Evolutionary conservation across 1,140 invertebrate species (phyloP).

Genomic region (Drosophila micromelanica): DNA sequence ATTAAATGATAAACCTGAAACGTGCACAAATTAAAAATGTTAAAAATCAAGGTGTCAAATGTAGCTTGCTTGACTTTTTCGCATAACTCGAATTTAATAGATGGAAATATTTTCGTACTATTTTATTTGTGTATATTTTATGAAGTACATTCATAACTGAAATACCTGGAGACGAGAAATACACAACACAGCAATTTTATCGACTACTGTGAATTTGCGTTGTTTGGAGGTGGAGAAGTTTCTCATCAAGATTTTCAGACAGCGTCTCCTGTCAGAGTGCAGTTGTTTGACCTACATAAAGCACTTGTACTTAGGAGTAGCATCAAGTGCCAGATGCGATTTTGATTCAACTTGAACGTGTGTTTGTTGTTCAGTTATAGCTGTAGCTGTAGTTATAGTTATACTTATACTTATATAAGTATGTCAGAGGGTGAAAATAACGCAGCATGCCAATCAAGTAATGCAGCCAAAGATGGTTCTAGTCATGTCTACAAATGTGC

Average conservation of each 20-base stretch:
- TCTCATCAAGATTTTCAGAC: constrained; percentile 24
- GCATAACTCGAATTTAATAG: neutral
- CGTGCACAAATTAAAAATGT: too few species aligned
- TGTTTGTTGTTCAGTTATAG: neutral
- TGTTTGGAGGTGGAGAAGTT: constrained; percentile 2
- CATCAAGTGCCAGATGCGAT: constrained; percentile 30
- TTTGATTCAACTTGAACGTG: constrained; percentile 6
- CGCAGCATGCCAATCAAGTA: constrained; percentile 78
- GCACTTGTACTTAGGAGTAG: constrained; percentile 8
- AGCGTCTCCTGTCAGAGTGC: neutral
- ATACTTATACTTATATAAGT: constrained; percentile 22
- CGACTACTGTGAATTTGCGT: neutral
- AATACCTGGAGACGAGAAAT: neutral
- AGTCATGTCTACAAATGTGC: constrained; percentile 12
- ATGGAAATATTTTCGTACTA: neutral
- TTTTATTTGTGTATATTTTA: neutral
- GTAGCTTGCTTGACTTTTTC: neutral
- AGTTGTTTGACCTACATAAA: constrained; percentile 43
- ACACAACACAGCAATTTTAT: neutral
- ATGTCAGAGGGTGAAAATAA: constrained; percentile 44
- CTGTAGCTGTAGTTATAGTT: constrained; percentile 3
- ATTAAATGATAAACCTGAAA: too few species aligned
- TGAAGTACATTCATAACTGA: neutral
- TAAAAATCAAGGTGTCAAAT: too few species aligned
- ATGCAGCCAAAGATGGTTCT: constrained; percentile 44